These are phyloP conservation scores for Bemisia tabaci DNA, from an alignment of 1,140 invertebrate genomes.

Conservation along the genomic window DNA sequence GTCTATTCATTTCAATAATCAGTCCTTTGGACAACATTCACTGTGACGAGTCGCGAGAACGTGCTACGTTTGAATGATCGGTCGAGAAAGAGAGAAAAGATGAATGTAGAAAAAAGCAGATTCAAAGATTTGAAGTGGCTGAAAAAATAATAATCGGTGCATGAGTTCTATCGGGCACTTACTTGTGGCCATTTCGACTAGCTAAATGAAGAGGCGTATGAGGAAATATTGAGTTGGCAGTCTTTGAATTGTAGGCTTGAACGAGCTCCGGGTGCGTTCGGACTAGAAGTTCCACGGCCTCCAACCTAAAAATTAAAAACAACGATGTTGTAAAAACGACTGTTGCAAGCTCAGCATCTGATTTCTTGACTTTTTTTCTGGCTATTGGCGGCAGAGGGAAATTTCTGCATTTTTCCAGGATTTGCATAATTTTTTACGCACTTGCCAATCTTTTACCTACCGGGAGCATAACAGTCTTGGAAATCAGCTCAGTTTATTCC, in stretches of 20 bases:
- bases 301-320: constrained; percentile 43
- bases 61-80: neutral
- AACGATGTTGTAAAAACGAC: constrained; percentile 7
- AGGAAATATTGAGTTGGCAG: constrained; percentile 38
- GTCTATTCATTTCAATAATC: no score
- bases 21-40: neutral
- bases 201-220: constrained; percentile 89
- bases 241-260: constrained; percentile 44
- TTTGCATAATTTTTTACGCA: no score
- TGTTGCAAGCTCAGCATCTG: no score
- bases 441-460: no score
- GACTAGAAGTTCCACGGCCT: constrained; percentile 76
- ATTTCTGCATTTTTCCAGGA: no score
- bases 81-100: no score
- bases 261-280: constrained; percentile 64
- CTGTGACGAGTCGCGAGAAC: neutral
- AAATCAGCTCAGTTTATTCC: no score
- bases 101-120: no score
- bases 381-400: no score
- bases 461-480: no score
- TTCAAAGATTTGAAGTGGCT: neutral
- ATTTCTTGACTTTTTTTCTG: no score
- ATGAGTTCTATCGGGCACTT: constrained; percentile 29
- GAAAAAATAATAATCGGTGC: neutral
- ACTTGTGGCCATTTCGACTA: constrained; percentile 83